Evolutionary conservation across 2,888 invertebrate species (phyloP).

Genomic region (Girardia tigrina): DNA sequence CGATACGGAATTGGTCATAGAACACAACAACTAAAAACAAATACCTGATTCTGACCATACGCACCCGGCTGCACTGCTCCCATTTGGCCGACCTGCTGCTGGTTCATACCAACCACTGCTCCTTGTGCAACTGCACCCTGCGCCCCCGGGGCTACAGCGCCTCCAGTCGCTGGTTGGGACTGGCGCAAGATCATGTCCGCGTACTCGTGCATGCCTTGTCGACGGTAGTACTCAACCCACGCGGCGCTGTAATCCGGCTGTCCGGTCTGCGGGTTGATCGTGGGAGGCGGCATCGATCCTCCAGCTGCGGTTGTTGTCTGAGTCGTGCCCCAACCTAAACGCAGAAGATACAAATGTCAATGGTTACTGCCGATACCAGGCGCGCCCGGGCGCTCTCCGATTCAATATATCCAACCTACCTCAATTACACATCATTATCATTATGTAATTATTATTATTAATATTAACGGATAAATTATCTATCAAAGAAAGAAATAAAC

Average conservation of each 20-base stretch:
- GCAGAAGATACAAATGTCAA: no score
- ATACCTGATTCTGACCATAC: no score
- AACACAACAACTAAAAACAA: no score
- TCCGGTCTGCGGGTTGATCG: constrained; percentile 35
- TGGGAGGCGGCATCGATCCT: constrained; percentile 26
- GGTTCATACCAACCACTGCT: no score
- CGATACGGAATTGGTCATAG: no score
- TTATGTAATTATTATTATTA: background rate
- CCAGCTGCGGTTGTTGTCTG: background rate
- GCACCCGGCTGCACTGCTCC: no score
- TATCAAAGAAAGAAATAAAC: background rate
- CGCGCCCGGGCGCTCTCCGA: no score
- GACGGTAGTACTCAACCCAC: constrained; percentile 37
- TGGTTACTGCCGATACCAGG: no score
- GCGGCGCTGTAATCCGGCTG: constrained; percentile 37
- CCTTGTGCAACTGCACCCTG: no score
- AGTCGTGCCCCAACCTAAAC: no score
- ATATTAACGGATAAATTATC: background rate
- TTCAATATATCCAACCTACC: background rate
- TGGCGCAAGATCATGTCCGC: constrained; percentile 34
- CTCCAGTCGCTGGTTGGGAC: background rate
- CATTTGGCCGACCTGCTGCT: no score
- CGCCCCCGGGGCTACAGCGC: background rate
- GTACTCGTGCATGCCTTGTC: constrained; percentile 36
- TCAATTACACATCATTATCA: background rate